Evolutionary conservation across 2,888 invertebrate species (phyloP).

Genomic region (Parnassius mnemosyne): DNA sequence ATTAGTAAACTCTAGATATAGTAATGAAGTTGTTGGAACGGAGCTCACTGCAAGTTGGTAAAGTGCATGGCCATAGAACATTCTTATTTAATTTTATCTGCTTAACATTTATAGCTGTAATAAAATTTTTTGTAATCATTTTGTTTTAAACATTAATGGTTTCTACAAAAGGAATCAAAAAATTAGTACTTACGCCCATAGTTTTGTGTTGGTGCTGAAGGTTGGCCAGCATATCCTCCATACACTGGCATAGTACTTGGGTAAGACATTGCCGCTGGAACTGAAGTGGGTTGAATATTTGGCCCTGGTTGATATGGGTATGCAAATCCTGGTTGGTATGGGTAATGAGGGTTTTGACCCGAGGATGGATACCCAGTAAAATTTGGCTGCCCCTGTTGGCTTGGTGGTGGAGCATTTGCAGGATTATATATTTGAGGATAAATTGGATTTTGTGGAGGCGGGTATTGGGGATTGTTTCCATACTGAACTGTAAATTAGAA

Average conservation of each 20-base stretch:
- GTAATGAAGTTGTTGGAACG: no score
- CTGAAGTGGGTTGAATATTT: conserved; percentile 30
- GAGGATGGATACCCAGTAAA: conserved; percentile 35
- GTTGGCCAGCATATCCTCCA: conserved; percentile 35
- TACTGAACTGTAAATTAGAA: conserved; percentile 55
- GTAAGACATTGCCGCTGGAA: conserved; percentile 55
- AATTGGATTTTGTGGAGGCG: conserved; percentile 57
- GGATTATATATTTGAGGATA: conserved; percentile 61
- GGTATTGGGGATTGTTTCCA: conserved; percentile 52
- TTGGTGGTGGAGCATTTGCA: conserved; percentile 48
- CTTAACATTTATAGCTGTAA: no score
- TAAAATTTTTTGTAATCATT: no score
- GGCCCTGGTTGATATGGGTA: conserved; percentile 37
- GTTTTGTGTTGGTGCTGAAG: conserved; percentile 33
- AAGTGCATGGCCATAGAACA: no score
- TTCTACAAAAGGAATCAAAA: no score
- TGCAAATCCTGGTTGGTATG: conserved; percentile 44
- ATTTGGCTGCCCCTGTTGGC: conserved; percentile 39
- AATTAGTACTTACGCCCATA: conserved; percentile 33
- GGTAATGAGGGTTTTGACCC: conserved; percentile 36
- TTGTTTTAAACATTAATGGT: no score
- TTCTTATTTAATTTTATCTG: no score
- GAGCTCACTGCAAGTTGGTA: no score
- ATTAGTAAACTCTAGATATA: background rate
- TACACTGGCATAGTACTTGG: conserved; percentile 39